These are phyloP conservation scores for Egretta garzetta DNA, from an alignment of 2,113 vertebrate genomes.

Conservation along the genomic window DNA sequence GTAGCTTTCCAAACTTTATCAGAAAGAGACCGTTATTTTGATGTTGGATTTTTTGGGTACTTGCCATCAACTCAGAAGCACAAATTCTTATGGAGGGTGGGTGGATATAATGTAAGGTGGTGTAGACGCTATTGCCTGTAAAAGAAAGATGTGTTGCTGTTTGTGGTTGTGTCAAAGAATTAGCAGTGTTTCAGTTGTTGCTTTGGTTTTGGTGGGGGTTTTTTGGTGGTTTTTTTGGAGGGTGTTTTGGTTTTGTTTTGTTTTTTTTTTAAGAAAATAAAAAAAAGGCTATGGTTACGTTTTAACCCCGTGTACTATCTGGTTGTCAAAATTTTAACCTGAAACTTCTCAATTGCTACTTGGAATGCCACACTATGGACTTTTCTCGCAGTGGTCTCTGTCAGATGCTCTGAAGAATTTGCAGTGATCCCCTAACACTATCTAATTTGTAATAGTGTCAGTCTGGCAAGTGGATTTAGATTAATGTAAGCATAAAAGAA, in stretches of 20 bases:
- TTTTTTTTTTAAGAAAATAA: neutral
- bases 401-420: neutral
- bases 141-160: neutral
- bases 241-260: too few species aligned
- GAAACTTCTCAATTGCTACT: neutral
- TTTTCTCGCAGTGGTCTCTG: neutral
- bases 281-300: neutral
- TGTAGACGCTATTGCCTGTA: neutral
- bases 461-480: neutral
- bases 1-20: neutral
- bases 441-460: neutral
- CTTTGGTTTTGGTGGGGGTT: neutral
- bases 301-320: neutral
- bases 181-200: neutral
- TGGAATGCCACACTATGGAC: neutral
- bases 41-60: neutral
- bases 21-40: neutral
- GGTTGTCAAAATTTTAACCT: neutral
- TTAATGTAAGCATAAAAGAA: slow-evolving; percentile 13
- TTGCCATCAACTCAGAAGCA: neutral
- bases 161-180: too few species aligned
- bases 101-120: neutral
- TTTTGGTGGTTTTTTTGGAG: too few species aligned
- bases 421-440: neutral
- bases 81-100: neutral